These are phyloP conservation scores for Uropsilus gracilis DNA, from an alignment of 2,113 vertebrate species.

Conservation along the genomic window DNA sequence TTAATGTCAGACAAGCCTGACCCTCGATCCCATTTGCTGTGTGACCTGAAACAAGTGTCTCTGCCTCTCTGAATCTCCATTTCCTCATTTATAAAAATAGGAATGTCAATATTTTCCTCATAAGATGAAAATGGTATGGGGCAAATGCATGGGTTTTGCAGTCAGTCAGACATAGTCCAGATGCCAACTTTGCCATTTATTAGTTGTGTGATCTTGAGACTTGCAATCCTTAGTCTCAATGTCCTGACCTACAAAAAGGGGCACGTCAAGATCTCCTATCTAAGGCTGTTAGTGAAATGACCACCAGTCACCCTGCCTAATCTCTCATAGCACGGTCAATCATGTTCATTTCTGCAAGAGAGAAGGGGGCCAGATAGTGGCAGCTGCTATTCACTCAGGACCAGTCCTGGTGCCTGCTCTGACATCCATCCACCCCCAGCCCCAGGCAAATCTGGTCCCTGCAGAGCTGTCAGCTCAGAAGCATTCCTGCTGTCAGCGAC, in stretches of 20 bases:
- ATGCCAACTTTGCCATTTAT: background rate
- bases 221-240: background rate
- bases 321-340: background rate
- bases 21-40: background rate
- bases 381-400: background rate
- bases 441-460: background rate
- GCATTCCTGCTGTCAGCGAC: background rate
- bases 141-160: background rate
- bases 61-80: background rate
- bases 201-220: background rate
- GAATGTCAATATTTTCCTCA: background rate
- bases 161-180: background rate
- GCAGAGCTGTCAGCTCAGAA: background rate
- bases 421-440: background rate
- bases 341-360: background rate
- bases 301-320: background rate
- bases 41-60: background rate
- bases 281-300: background rate
- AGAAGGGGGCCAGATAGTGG: background rate
- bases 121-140: background rate
- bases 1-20: background rate
- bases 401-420: background rate
- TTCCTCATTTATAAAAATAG: background rate
- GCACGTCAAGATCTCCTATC: background rate
- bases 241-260: constrained; percentile 3